Evolutionary conservation across 2,113 vertebrate genomes (phyloP).

Genomic region (Heterotilapia buettikoferi): DNA sequence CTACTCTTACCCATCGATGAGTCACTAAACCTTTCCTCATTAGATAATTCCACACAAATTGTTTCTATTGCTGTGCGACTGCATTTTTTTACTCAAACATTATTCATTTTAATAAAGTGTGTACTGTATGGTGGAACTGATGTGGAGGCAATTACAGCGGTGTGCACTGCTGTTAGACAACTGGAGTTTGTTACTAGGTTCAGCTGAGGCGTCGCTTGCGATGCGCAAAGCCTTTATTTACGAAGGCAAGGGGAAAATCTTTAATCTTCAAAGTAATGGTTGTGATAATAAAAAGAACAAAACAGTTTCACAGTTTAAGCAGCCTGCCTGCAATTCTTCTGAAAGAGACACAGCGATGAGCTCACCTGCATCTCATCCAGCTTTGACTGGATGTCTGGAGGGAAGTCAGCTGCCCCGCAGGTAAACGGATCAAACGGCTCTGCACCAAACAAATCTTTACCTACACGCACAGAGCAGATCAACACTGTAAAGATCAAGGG

Average conservation of each 20-base stretch:
- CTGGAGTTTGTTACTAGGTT: background rate
- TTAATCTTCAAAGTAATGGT: background rate
- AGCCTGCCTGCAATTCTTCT: background rate
- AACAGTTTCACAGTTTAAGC: background rate
- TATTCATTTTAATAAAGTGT: background rate
- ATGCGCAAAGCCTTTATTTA: background rate
- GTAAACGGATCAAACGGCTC: conserved; percentile 98
- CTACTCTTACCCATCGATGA: background rate
- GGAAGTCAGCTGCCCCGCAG: conserved; percentile 90
- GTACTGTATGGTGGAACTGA: background rate
- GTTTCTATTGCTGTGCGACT: background rate
- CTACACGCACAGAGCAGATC: conserved; percentile 57
- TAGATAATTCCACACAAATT: background rate
- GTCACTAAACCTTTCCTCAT: background rate
- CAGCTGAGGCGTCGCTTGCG: background rate
- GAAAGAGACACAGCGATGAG: background rate
- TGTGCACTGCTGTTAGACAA: background rate
- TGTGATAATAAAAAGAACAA: background rate
- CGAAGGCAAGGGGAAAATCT: background rate
- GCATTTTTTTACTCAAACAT: background rate
- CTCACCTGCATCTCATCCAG: conserved; percentile 99
- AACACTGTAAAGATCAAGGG: background rate
- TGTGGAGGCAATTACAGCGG: background rate
- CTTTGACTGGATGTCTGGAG: conserved; percentile 95
- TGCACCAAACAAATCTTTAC: conserved; percentile 93